Evolutionary conservation across 2,113 vertebrate genomes (phyloP).

Genomic region (Cyprinodon tularosa): DNA sequence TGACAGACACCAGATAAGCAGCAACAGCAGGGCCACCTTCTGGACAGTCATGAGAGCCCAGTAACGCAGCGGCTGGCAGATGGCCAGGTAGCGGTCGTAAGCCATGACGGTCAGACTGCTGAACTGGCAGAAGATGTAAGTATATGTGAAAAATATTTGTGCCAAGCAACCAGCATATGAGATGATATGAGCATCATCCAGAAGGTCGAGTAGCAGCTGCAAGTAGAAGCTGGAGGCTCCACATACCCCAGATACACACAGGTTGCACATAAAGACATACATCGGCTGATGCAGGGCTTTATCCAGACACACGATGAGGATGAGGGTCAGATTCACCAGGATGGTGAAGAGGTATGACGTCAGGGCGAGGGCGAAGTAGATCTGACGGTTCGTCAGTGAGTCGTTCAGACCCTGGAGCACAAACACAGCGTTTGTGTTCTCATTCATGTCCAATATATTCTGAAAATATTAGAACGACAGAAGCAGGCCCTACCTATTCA

Average conservation of each 20-base stretch:
- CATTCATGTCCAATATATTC: too few species aligned
- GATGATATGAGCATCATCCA: conserved; percentile 61
- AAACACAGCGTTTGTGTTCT: too few species aligned
- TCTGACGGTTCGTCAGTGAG: too few species aligned
- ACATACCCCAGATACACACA: conserved; percentile 71
- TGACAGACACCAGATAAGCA: conserved; percentile 60
- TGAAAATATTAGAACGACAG: too few species aligned
- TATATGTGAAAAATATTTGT: conserved; percentile 70
- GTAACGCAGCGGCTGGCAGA: conserved; percentile 68
- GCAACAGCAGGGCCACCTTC: conserved; percentile 45
- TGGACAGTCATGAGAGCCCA: conserved; percentile 49
- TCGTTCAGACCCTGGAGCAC: too few species aligned
- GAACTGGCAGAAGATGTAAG: conserved; percentile 55
- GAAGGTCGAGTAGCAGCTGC: conserved; percentile 67
- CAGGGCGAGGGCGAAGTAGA: too few species aligned
- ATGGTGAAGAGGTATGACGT: too few species aligned
- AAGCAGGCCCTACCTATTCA: too few species aligned
- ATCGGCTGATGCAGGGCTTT: conserved; percentile 25
- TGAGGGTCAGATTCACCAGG: too few species aligned
- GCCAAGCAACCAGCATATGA: conserved; percentile 63
- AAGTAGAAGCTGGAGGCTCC: conserved; percentile 75
- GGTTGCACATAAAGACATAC: conserved; percentile 76
- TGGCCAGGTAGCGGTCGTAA: conserved; percentile 73
- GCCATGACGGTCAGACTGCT: conserved; percentile 69
- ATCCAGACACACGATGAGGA: not conserved